Conservation (phyloP, 2,888 invertebrate genomes). For the Orthosia incerta region DNA sequence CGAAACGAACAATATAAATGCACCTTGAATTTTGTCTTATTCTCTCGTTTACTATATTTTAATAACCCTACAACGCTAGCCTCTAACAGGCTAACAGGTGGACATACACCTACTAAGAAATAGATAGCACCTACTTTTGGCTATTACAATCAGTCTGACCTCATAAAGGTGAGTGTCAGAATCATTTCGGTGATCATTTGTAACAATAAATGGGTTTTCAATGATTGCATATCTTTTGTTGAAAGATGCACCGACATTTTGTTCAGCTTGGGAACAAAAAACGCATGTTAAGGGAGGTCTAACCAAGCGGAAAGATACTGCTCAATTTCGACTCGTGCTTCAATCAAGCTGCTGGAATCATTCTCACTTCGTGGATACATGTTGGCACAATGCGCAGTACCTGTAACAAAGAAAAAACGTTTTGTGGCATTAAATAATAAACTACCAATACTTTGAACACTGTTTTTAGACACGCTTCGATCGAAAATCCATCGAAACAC, state of each 20-base stretch:
- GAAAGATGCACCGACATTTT: conserved; percentile 43
- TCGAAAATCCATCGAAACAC: too few relatives aligned
- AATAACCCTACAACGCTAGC: neutral
- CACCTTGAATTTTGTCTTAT: conserved; percentile 34
- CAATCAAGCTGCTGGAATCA: conserved; percentile 93
- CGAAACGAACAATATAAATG: conserved; percentile 24
- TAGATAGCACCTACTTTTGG: conserved; percentile 9
- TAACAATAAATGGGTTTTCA: conserved; percentile 36
- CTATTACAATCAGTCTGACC: conserved; percentile 5
- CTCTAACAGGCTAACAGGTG: neutral
- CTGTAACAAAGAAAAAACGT: conserved; percentile 82
- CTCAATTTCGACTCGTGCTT: conserved; percentile 93
- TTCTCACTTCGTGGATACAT: conserved; percentile 95
- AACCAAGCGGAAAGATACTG: conserved; percentile 91
- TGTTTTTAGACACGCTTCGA: too few relatives aligned
- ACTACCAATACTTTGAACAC: neutral
- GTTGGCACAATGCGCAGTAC: conserved; percentile 98
- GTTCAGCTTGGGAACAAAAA: conserved; percentile 50
- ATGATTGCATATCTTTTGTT: conserved; percentile 27
- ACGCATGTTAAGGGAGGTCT: conserved; percentile 54
- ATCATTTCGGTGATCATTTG: conserved; percentile 36
- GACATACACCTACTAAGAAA: conserved; percentile 5
- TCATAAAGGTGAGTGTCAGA: conserved; percentile 26
- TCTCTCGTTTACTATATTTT: conserved; percentile 28
- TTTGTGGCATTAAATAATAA: neutral